Evolutionary conservation across 35 echinoderm and acorn worm species (phyloP).

Genomic region (Heliocidaris tuberculata): DNA sequence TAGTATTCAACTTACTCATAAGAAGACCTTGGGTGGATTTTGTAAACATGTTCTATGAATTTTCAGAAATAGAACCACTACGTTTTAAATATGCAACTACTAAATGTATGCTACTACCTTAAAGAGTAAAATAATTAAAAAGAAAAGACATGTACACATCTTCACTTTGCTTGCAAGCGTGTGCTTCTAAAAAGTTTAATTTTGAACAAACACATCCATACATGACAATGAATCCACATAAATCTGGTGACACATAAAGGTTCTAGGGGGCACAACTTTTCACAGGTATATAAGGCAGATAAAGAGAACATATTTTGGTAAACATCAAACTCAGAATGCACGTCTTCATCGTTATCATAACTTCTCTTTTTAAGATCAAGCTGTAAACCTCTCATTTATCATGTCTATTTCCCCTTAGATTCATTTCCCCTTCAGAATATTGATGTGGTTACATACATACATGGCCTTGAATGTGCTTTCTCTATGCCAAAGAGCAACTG

Average conservation of each 20-base stretch:
- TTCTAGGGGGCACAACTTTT: not conserved
- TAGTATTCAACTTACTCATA: too few relatives aligned
- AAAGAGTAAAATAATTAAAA: not conserved
- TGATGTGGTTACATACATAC: not conserved
- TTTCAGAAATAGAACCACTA: too few relatives aligned
- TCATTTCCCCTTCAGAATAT: not conserved
- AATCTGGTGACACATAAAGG: not conserved
- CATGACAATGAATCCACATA: not conserved
- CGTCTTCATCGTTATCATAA: conserved; percentile 41
- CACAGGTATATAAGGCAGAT: not conserved
- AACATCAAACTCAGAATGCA: conserved; percentile 38
- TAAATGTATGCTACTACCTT: too few relatives aligned
- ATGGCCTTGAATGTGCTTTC: not conserved
- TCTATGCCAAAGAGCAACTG: not conserved
- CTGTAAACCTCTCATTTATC: not conserved
- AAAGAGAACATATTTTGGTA: conserved; percentile 4
- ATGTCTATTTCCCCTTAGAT: not conserved
- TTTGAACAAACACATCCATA: not conserved
- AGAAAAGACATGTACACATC: not conserved
- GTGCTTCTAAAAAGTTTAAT: conserved; percentile 11
- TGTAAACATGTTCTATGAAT: too few relatives aligned
- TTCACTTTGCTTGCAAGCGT: not conserved
- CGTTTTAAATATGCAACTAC: too few relatives aligned
- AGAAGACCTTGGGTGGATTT: too few relatives aligned
- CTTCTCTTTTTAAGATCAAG: conserved; percentile 8